Evolutionary conservation across 2,113 vertebrate genomes (phyloP).

Genomic region (Pterocles gutturalis): DNA sequence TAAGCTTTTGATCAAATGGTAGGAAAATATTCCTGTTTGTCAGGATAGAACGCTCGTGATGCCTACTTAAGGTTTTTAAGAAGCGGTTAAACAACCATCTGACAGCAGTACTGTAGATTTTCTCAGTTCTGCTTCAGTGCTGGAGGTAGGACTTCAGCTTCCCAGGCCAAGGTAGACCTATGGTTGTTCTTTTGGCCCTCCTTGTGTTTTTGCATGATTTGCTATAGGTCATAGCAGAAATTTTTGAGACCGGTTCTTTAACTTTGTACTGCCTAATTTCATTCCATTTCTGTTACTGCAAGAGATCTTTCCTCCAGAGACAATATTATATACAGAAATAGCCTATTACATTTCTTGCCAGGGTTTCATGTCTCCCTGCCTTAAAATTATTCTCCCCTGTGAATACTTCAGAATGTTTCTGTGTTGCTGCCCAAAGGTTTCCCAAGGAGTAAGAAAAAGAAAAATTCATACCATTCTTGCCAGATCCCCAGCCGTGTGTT

Average conservation of each 20-base stretch:
- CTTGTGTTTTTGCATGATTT: neutral
- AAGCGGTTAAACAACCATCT: neutral
- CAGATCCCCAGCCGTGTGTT: neutral
- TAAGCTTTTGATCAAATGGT: neutral
- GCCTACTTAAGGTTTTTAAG: neutral
- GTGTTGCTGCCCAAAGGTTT: constrained; percentile 10
- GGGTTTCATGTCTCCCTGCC: neutral
- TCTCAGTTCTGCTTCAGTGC: neutral
- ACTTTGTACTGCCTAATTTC: neutral
- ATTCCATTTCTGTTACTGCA: neutral
- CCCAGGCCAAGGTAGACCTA: neutral
- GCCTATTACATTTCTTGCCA: neutral
- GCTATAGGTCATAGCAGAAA: neutral
- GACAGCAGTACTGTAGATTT: neutral
- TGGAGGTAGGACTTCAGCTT: neutral
- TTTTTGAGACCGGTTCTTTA: neutral
- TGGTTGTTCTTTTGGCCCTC: neutral
- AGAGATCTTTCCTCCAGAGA: neutral
- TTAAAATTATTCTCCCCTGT: neutral
- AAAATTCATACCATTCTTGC: neutral
- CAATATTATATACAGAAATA: neutral
- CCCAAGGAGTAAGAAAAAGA: neutral
- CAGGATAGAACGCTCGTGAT: neutral
- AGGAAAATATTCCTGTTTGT: neutral
- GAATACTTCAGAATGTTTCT: neutral